Conservation (phyloP, 1,140 invertebrate species). For the Trinorchestia longiramus region DNA sequence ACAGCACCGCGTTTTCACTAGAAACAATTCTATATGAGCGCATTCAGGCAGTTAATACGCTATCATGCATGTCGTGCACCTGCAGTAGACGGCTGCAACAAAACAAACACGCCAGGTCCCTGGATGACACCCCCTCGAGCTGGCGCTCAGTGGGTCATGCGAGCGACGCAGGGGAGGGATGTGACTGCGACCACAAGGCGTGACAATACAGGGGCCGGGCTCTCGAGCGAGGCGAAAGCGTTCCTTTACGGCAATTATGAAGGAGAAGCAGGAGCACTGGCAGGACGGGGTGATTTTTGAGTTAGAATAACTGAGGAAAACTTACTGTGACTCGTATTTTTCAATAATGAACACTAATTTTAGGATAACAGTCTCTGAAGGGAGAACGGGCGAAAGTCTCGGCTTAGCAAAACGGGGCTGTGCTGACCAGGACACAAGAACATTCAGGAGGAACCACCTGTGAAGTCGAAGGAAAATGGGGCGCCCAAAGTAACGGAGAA, state of each 20-base stretch:
- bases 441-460: no score
- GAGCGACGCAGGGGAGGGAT: neutral
- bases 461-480: no score
- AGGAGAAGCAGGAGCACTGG: neutral
- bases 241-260: neutral
- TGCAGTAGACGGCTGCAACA: neutral
- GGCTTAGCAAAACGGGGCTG: no score
- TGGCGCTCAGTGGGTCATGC: neutral
- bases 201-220: neutral
- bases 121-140: neutral
- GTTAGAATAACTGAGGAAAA: no score
- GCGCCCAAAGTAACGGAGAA: no score
- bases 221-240: neutral
- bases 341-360: no score
- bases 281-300: no score
- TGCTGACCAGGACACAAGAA: no score
- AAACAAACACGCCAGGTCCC: neutral
- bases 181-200: neutral
- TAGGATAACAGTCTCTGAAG: no score
- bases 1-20: neutral
- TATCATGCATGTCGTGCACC: no score
- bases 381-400: no score
- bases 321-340: no score
- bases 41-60: neutral
- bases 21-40: neutral